Evolutionary conservation across 2,888 invertebrate species (phyloP), one percentile per base, ranked within the genome.

Genomic region (Campoplex nolae): DNA sequence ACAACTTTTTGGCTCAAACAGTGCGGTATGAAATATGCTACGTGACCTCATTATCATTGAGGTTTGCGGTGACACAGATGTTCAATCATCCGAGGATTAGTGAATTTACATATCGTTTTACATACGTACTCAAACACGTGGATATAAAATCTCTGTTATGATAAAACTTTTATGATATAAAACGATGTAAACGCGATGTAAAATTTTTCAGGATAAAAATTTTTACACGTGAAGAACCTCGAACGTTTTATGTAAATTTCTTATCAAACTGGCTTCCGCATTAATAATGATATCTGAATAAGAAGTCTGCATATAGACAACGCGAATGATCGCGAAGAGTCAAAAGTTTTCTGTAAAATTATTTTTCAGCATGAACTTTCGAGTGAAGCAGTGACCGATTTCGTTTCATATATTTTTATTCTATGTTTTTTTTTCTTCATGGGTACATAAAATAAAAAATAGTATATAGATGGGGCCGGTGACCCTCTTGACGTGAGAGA

Each of bases 401-500:
- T 32, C 62, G 32, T 32, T 13, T 13, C 16, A 4, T 28, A 32
- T 32, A 4, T 32, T 62, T 32, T 62, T 62, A 18, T 62, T 62
- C 11, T 8, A 11, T 7, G 1, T 42, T 68, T 42, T 42, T 42
- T 23, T 42, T 42, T n/a, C 6, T 38, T 38, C 38, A 38, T 2
- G 51, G n/a, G 58, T 78, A 65, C 51, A 71, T 70, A 35, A 56
- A 54, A 82, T 18, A 48, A 48, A 58, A 32, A 83, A 73, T n/a
- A 67, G 73, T 56, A 70, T 80, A 78, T 65, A 23, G 65, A 68
- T 28, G 85, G 85, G 88, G 86, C 83, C 88, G 85, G 83, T 89
- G 89, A 90, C 88, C 88, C 88, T 88, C 88, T 89, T 83, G 83
- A 85, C 83, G 70, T 54, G 77, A 78, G 77, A 78, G 86, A 81